Conservation (phyloP, 2,797 vertebrate species). For the Rachycentron canadum region DNA sequence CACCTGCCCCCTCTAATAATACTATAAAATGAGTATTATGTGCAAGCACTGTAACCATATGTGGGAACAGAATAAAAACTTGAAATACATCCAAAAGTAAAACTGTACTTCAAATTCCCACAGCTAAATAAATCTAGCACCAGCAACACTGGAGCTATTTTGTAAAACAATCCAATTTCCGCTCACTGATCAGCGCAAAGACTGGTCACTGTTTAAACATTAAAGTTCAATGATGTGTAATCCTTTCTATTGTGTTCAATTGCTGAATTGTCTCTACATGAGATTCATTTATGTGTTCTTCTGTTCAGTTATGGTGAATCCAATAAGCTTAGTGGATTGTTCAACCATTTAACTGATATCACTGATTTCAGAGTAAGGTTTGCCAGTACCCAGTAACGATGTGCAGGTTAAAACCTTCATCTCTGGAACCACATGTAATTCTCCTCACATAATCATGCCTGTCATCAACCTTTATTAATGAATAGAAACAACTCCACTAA, state of each 20-base stretch:
- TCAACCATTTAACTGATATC: constrained; percentile 33
- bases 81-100: neutral
- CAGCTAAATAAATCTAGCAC: neutral
- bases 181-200: neutral
- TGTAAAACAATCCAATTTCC: neutral
- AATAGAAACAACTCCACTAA: constrained; percentile 2
- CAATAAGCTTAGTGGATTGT: constrained; percentile 9
- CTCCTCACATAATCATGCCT: constrained; percentile 19
- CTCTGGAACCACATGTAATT: neutral
- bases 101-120: neutral
- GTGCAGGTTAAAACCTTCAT: constrained; percentile 2
- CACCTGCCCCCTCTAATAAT: neutral
- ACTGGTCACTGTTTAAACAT: neutral
- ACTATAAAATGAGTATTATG: too few species aligned
- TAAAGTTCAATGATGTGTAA: neutral
- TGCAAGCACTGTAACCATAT: neutral
- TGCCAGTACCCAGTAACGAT: neutral
- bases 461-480: constrained; percentile 2
- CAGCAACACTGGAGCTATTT: neutral
- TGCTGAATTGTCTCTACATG: neutral
- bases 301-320: constrained; percentile 16
- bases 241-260: neutral
- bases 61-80: neutral
- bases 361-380: constrained; percentile 11
- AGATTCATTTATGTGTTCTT: neutral